Base-by-base conservation (phyloP, 2,888 invertebrate species). In the Tricholauxania praeusta region DNA sequence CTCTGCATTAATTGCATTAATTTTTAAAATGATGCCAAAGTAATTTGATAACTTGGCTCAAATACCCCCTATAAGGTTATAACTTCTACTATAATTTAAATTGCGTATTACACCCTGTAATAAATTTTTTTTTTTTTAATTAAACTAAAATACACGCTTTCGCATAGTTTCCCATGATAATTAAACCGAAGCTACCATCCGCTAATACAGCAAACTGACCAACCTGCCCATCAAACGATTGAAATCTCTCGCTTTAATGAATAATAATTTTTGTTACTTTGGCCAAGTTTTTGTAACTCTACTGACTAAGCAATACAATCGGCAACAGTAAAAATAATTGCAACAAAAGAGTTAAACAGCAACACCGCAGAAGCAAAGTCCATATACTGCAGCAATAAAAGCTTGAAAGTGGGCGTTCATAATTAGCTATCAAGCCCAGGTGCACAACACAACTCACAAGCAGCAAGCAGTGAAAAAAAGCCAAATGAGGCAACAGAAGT, bases 81-180 rank as follows among this genome's bases (percentile, higher is more conserved):
- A 28, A 4, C 2, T 39, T 7, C 10, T 1, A 39, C 39, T 2
- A 39, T 39, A 7, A 39, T 10, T 10, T 10, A 5, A 39, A 39
- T 39, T 39, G 28, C 2, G 12, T 19, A 7, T 22, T 15, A 19
- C 64, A 64, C 64, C 64, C 64, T 64, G 64, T 64, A 39, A 39
- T 28, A 6, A 19, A 48, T 6, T 4, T 12, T n/a, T n/a, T n/a
- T 12, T 7, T 14, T 60, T 14, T 19, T 63, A 48, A 39, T 12
- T 15, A 39, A 32, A 60, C 39, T 19, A 8, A 14, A 57, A 14
- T 57, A 32, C 22, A 39, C 12, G 14, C 39, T 10, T 12, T 6
- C 64, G 64, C 22, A 49, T 64, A 32, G 49, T 51, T 64, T 64
- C 64, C 51, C 51, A 64, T 64, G n/a, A 52, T 64, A 49, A 51